These are phyloP conservation scores for Pseudanteris insignis DNA, from an alignment of 2,888 invertebrate genomes.

Conservation along the genomic window DNA sequence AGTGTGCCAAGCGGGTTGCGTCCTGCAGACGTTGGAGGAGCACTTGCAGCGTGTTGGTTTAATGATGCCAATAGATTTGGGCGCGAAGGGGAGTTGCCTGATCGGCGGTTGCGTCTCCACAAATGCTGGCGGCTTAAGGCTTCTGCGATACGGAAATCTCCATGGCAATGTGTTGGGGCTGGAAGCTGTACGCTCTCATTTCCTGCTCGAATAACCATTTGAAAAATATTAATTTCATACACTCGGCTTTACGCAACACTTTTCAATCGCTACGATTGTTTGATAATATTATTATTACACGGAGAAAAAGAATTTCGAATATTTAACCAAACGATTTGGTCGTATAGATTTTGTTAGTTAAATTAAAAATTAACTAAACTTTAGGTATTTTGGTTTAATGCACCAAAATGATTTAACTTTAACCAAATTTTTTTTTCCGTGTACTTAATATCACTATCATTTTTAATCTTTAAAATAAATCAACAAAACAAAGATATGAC, in stretches of 20 bases:
- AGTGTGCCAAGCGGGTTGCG: conserved; percentile 92
- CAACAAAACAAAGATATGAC: background rate
- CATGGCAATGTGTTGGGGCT: conserved; percentile 91
- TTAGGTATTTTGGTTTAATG: too few relatives aligned
- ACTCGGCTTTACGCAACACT: too few relatives aligned
- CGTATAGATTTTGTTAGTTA: too few relatives aligned
- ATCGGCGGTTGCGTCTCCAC: conserved; percentile 97
- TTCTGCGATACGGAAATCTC: conserved; percentile 94
- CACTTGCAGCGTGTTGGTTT: conserved; percentile 76
- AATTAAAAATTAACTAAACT: too few relatives aligned
- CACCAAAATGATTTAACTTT: too few relatives aligned
- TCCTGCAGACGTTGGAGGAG: conserved; percentile 85
- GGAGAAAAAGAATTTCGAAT: too few relatives aligned
- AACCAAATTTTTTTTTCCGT: too few relatives aligned
- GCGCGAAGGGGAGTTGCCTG: conserved; percentile 95
- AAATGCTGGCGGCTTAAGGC: conserved; percentile 93
- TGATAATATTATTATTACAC: too few relatives aligned
- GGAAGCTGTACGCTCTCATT: conserved; percentile 79
- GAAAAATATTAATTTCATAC: background rate
- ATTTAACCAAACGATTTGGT: too few relatives aligned
- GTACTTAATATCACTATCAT: background rate
- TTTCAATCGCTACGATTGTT: too few relatives aligned
- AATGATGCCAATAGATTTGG: conserved; percentile 95
- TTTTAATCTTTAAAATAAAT: background rate
- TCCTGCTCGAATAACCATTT: too few relatives aligned